These are phyloP conservation scores for Stenotaenia linearis DNA, from an alignment of 2,888 invertebrate species.

Conservation along the genomic window DNA sequence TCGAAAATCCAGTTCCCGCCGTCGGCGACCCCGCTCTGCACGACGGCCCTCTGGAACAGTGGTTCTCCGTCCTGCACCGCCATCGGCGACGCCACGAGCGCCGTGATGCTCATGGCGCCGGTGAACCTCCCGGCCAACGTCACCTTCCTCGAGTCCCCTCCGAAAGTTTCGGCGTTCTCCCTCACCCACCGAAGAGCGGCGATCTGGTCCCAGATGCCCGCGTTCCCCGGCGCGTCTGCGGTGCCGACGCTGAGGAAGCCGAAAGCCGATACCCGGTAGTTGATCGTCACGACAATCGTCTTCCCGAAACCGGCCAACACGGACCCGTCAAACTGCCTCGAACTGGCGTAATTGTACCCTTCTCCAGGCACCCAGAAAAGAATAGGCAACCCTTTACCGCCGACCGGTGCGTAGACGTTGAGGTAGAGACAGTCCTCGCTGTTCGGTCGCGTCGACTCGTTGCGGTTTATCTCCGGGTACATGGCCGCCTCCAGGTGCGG, in stretches of 20 bases:
- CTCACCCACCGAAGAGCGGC: slow-evolving; percentile 44
- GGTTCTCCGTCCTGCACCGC: slow-evolving; percentile 32
- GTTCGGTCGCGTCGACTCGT: slow-evolving; percentile 7
- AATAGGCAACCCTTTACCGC: slow-evolving; percentile 49
- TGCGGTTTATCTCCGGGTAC: slow-evolving; percentile 37
- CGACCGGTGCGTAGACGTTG: slow-evolving; percentile 72
- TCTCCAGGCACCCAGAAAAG: slow-evolving; percentile 56
- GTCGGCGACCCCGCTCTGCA: slow-evolving; percentile 42
- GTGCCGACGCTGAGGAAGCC: slow-evolving; percentile 46
- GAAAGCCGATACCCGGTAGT: slow-evolving; percentile 53
- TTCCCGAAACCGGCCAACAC: slow-evolving; percentile 51
- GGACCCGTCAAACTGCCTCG: slow-evolving; percentile 53
- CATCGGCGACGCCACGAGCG: slow-evolving; percentile 37
- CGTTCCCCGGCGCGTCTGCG: slow-evolving; percentile 42
- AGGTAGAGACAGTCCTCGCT: slow-evolving; percentile 74
- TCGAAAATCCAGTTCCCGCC: slow-evolving; percentile 40
- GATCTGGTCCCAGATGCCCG: slow-evolving; percentile 44
- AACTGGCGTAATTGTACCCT: slow-evolving; percentile 50
- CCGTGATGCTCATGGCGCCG: slow-evolving; percentile 43
- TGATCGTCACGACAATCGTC: slow-evolving; percentile 54
- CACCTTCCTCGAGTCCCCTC: slow-evolving; percentile 42
- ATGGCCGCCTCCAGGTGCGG: slow-evolving; percentile 39
- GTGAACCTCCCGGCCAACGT: slow-evolving; percentile 45
- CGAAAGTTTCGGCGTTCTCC: slow-evolving; percentile 42
- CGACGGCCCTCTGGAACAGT: slow-evolving; percentile 40